Evolutionary conservation across 2,888 invertebrate species (phyloP), one percentile per base, ranked within the genome.

Genomic region (Galeruca laticollis): DNA sequence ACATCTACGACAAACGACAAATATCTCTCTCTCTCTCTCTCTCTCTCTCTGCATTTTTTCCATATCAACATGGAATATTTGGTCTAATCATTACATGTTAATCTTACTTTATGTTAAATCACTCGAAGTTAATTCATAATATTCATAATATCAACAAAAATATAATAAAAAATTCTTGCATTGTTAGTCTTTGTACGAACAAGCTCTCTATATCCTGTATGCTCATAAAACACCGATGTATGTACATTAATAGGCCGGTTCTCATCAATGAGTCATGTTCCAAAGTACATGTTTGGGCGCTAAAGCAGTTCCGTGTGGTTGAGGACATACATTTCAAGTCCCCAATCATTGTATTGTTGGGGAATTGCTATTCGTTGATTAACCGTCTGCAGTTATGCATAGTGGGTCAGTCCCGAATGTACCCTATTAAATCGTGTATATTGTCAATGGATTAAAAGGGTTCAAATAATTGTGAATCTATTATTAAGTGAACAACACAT

Each of bases 251-350:
- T 52, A 26, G 13, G 13, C 21, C 21, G 21, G 20, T 52, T 26
- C 20, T 52, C 52, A 21, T 37, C 57, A 59, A 37, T 37, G 37
- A 59, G 20, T 40, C 37, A 59, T 37, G 57, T 20, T 59, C 57
- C 20, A 37, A 59, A 59, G 57, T 59, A 37, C 40, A 59, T 59
- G 57, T 59, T 51, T 15, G 35, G 33, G 37, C 35, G 57, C 20
- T 52, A 52, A 26, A 59, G 18, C 18, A 59, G 15, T 59, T 40
- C 33, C 37, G 57, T 37, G 40, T 20, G 37, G 37, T 52, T 11
- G 52, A 20, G 52, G 52, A 52, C 52, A 59, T 59, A 37, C 57
- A n/a, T 59, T 59, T 20, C 57, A 10, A 33, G 35, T 18, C 33
- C 37, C 57, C 35, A 35, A 37, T 59, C 57, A 59, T 59, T 37